A percentile compares a stretch with the other conserved stretches of the same genome.
Conservation (phyloP, 2,888 invertebrate genomes). For the Leptinotarsa tumamoca region DNA sequence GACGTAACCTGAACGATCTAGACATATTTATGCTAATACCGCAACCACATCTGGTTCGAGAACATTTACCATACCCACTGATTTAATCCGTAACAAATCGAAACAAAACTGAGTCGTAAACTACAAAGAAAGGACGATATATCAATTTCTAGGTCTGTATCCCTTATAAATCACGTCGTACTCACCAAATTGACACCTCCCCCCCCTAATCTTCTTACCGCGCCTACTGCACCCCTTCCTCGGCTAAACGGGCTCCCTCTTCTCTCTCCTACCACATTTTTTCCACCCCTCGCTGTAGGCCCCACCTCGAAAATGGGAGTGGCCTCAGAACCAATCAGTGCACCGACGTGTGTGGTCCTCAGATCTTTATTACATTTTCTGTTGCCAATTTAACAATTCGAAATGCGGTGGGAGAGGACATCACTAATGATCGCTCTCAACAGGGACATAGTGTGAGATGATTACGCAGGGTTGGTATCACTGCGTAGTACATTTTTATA, state of each 20-base stretch:
- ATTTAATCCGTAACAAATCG: slow-evolving; percentile 55
- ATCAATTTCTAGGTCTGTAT: slow-evolving; percentile 54
- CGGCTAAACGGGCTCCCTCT: slow-evolving; percentile 26
- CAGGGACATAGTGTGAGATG: slow-evolving; percentile 47
- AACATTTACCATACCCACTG: slow-evolving; percentile 48
- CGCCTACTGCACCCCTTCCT: slow-evolving; percentile 28
- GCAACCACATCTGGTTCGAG: slow-evolving; percentile 47
- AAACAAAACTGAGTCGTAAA: slow-evolving; percentile 54
- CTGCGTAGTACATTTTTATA: slow-evolving; percentile 19
- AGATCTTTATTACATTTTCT: slow-evolving; percentile 66
- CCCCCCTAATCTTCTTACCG: slow-evolving; percentile 30
- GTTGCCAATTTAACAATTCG: slow-evolving; percentile 66
- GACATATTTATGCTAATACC: slow-evolving; percentile 51
- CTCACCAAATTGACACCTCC: slow-evolving; percentile 57
- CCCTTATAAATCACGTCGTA: slow-evolving; percentile 55
- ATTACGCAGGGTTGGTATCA: slow-evolving; percentile 35
- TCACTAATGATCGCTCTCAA: slow-evolving; percentile 50
- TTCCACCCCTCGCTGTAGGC: slow-evolving; percentile 27
- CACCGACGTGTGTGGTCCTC: slow-evolving; percentile 67
- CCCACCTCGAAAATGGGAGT: slow-evolving; percentile 51
- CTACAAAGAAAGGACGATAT: slow-evolving; percentile 53
- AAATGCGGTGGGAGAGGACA: slow-evolving; percentile 59
- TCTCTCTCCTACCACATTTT: slow-evolving; percentile 33
- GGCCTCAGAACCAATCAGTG: slow-evolving; percentile 63
- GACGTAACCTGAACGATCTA: slow-evolving; percentile 45